Base-by-base conservation (phyloP, 2,113 vertebrate species). In the Sisor rabdophorus region DNA sequence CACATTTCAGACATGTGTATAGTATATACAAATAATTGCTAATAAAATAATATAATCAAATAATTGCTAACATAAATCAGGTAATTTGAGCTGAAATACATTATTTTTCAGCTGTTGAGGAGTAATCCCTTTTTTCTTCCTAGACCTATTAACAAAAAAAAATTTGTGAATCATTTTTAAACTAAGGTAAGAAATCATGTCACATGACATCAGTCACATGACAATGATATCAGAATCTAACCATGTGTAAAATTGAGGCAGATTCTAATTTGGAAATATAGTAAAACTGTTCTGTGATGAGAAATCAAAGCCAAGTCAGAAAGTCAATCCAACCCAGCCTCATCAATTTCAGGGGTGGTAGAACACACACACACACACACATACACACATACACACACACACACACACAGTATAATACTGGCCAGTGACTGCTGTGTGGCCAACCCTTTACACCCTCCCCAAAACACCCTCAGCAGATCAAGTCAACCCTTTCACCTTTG, bases 401-500 rank as follows among this genome's bases (percentile, higher is more conserved):
- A 50, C 70, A 77, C 80, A 68, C 61, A 53, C 63, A 48, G 58
- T 81, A 71, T 53, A 26, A 60, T 13, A 75, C 19, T 47, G 53
- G 67, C 47, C 64, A 76, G 70, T 81, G 58, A 70, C 56, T 75
- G 56, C 71, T 75, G 64, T 68, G 60, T 76, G 71, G 70, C 81
- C 69, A 59, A 68, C 50, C 72, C 70, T 58, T 73, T 50, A 56
- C 20, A 59, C 67, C 73, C 40, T 24, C 68, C 74, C 69, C 61
- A 56, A 69, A 73, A 75, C 52, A 70, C 74, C 48, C 47, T 73
- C 44, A 60, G 65, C 71, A 67, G 78, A 89, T 90, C 86, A 87
- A 77, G 81, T 90, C 86, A 88, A 87, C 82, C 72, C 75, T 83
- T 55, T 79, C 81, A 82, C 83, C 84, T 88, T 85, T 91, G 86